Percentiles rank a stretch among this genome's conserved stretches.
Evolutionary conservation across 2,888 invertebrate genomes (phyloP).

Genomic region (Pasiphila rectangulata): DNA sequence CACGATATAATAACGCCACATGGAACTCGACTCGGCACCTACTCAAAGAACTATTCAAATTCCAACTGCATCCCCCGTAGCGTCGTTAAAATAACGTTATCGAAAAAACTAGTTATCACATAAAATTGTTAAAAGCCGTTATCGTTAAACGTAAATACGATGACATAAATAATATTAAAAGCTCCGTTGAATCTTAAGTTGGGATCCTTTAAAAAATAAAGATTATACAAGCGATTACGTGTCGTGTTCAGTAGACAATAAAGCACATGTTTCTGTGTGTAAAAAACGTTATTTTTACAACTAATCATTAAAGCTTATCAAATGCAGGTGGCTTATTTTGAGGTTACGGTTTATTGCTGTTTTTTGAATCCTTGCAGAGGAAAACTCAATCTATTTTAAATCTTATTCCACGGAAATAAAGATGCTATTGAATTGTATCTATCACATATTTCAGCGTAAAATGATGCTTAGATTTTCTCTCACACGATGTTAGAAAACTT

Average conservation of each 20-base stretch:
- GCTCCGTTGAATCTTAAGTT: constrained; percentile 51
- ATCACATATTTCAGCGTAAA: not conserved
- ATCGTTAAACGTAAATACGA: constrained; percentile 54
- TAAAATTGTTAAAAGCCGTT: constrained; percentile 59
- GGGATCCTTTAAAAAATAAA: constrained; percentile 24
- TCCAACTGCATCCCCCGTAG: constrained; percentile 31
- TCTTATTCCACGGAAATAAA: not conserved
- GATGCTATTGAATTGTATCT: not conserved
- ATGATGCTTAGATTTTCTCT: constrained; percentile 29
- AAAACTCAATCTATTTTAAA: not conserved
- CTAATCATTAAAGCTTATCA: constrained; percentile 54
- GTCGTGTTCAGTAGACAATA: constrained; percentile 13
- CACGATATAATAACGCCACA: constrained; percentile 11
- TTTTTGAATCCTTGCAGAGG: constrained; percentile 22
- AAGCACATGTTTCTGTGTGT: constrained; percentile 5
- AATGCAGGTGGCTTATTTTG: constrained; percentile 51
- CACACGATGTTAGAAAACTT: constrained; percentile 41
- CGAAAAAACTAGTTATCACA: constrained; percentile 54
- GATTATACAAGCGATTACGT: constrained; percentile 15
- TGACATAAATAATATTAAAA: constrained; percentile 72
- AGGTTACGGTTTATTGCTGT: constrained; percentile 44
- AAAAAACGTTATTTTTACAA: constrained; percentile 38
- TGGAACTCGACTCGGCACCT: constrained; percentile 16
- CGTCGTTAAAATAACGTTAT: constrained; percentile 44
- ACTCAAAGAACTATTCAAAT: constrained; percentile 29